Base-by-base conservation (phyloP, 2,797 vertebrate genomes). In the Adelosebastes latens region DNA sequence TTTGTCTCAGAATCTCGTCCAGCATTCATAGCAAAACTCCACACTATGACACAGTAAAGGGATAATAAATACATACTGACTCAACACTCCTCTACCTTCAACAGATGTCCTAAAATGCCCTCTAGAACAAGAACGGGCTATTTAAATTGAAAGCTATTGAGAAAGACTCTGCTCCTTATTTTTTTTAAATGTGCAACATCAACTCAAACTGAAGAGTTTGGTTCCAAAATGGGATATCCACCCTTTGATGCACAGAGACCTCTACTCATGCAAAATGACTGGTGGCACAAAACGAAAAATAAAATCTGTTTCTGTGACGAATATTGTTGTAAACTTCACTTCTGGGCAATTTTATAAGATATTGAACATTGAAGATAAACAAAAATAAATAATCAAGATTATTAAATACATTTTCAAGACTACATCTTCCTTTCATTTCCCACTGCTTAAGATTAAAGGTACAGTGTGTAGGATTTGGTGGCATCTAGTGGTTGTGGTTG, bases 1-100 rank as follows among this genome's bases (percentile, higher is more conserved):
- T 32, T 29, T n/a, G 24, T 81, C 52, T 75, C 59, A 77, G 18
- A 74, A 36, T 59, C 49, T 70, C 4, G 2, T 81, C 8, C 13
- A 80, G 42, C 42, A 68, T 76, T 81, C 60, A 66, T 32, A 73
- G 66, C 64, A 77, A 85, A 83, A 67, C 78, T 81, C 69, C 69
- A 61, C 39, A 67, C 25, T n/a, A 60, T 52, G 69, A 75, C 64
- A 73, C 60, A 77, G 75, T 87, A 91, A 90, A 89, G 88, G 84
- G 80, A 88, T 86, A 27, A 87, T 72, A 61, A 24, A 52, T 53
- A 87, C 70, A 68, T 68, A 36, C 27, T 20, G 18, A 18, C 77
- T 84, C 18, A 72, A 68, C 52, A 31, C 56, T 78, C 31, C 22
- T 66, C 59, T 59, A 67, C 65, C 42, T 22, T 70, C 65, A 61